These are phyloP conservation scores for Bagarius yarrelli DNA, from an alignment of 2,113 vertebrate species.

Conservation along the genomic window DNA sequence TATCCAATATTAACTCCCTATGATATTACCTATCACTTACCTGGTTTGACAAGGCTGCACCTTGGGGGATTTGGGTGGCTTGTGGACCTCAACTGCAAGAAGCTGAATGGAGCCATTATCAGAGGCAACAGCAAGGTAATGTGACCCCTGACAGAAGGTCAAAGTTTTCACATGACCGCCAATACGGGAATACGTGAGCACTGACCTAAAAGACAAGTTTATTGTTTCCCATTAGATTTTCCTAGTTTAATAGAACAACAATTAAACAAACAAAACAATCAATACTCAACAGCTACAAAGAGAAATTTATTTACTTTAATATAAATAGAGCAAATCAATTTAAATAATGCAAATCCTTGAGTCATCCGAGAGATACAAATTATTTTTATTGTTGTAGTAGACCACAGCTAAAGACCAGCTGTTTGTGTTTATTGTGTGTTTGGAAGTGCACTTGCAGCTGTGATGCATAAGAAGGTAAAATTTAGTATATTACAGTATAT, in stretches of 20 bases:
- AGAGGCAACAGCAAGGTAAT: conserved; percentile 90
- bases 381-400: too few relatives aligned
- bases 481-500: too few relatives aligned
- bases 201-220: conserved; percentile 74
- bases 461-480: neutral
- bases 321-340: neutral
- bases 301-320: neutral
- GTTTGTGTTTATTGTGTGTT: too few relatives aligned
- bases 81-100: conserved; percentile 88
- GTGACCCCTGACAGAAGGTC: conserved; percentile 94
- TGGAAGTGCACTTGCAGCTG: too few relatives aligned
- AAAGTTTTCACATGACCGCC: conserved; percentile 91
- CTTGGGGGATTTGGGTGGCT: conserved; percentile 94
- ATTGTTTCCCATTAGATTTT: neutral
- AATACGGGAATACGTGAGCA: conserved; percentile 88
- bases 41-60: conserved; percentile 92
- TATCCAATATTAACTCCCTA: neutral
- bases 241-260: neutral
- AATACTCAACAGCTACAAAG: neutral
- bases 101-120: conserved; percentile 94
- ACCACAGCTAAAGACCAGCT: too few relatives aligned
- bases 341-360: neutral
- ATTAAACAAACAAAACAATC: neutral
- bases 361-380: too few relatives aligned
- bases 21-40: conserved; percentile 61